Evolutionary conservation across 1,140 invertebrate species (phyloP).

Genomic region (Drosophila pectinifera): DNA sequence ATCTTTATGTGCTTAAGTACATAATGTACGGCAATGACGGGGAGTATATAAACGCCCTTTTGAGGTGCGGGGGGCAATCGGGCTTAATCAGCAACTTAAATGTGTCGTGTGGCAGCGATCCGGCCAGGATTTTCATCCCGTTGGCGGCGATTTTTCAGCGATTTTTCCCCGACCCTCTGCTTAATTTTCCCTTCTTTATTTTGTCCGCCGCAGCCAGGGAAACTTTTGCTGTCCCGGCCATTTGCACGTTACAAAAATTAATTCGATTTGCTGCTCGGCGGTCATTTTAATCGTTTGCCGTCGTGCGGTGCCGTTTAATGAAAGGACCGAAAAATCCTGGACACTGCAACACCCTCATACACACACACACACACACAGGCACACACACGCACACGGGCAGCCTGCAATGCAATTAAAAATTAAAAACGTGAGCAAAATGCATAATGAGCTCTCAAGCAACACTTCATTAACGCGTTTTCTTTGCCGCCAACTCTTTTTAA

Average conservation of each 20-base stretch:
- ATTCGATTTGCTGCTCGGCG: constrained; percentile 84
- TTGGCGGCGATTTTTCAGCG: constrained; percentile 10
- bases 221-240: constrained; percentile 61
- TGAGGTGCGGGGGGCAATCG: constrained; percentile 5
- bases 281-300: constrained; percentile 78
- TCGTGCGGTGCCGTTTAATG: constrained; percentile 74
- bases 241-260: constrained; percentile 84
- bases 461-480: constrained; percentile 79
- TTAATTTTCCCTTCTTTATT: not conserved
- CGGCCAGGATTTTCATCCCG: constrained; percentile 49
- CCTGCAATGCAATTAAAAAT: constrained; percentile 77
- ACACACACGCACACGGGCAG: constrained; percentile 8
- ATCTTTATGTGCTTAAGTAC: constrained; percentile 78
- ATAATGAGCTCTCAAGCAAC: constrained; percentile 79
- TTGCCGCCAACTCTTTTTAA: constrained; percentile 9
- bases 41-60: constrained; percentile 32
- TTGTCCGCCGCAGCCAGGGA: constrained; percentile 13
- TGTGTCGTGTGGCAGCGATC: constrained; percentile 75
- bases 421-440: constrained; percentile 79
- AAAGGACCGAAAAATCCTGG: constrained; percentile 55
- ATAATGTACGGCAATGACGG: constrained; percentile 57
- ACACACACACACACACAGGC: not conserved
- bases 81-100: constrained; percentile 83
- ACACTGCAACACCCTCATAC: constrained; percentile 15
- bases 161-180: not conserved